These are phyloP conservation scores for Eledone cirrhosa DNA, from an alignment of 2,888 invertebrate species.

Conservation along the genomic window DNA sequence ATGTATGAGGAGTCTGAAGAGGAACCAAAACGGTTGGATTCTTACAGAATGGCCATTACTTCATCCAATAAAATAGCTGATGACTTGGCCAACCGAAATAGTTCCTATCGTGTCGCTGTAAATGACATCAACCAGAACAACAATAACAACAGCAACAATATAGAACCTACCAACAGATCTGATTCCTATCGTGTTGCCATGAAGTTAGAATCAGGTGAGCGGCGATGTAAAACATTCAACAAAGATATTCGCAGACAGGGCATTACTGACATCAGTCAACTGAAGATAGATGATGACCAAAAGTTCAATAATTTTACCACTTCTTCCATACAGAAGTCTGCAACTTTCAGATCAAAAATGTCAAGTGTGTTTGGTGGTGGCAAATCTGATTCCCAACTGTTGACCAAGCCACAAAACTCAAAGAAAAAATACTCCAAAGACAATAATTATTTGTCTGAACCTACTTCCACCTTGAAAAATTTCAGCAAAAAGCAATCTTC, in stretches of 20 bases:
- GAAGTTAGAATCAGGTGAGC: constrained; percentile 25
- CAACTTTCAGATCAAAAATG: constrained; percentile 5
- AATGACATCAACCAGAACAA: constrained; percentile 23
- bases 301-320: background rate
- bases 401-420: background rate
- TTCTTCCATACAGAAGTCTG: background rate
- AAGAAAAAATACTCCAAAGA: too few species aligned
- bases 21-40: constrained; percentile 21
- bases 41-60: constrained; percentile 19
- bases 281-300: constrained; percentile 35
- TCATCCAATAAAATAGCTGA: constrained; percentile 17
- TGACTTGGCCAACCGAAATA: constrained; percentile 38
- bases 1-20: constrained; percentile 34
- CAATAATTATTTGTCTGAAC: too few species aligned
- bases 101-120: constrained; percentile 56
- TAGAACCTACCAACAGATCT: constrained; percentile 36
- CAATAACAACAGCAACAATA: background rate
- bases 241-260: constrained; percentile 53
- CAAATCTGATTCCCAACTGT: background rate
- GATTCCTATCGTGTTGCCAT: constrained; percentile 57
- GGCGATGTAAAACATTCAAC: background rate
- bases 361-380: background rate
- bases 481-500: too few species aligned
- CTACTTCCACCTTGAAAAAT: too few species aligned
- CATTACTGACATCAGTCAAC: constrained; percentile 56